Evolutionary conservation across 2,797 vertebrate species (phyloP), one percentile per base, ranked within the genome.

Genomic region (Morelia viridis): DNA sequence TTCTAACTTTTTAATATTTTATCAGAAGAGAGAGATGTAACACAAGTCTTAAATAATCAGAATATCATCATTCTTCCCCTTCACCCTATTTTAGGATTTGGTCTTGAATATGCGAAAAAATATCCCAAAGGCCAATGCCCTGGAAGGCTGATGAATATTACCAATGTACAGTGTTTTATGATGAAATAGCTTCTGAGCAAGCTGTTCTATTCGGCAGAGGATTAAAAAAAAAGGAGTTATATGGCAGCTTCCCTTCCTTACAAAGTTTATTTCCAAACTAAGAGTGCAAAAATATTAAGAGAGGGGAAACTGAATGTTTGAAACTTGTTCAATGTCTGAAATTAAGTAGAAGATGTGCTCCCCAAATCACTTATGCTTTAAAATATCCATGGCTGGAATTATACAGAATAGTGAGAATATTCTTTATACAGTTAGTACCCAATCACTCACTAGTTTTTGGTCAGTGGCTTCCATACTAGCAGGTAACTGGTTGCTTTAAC

Each of bases 391-490:
- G 91, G 71, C 93, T 92, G 93, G 95, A 96, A 96, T 93, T 94
- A 88, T 89, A 89, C 28, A 87, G 50, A 93, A 12, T 88, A 94
- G 88, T 92, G 88, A 89, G 94, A 95, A 93, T 83, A 93, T 87
- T 15, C 89, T 65, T 92, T 60, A 83, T 35, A 64, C 93, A 85
- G 58, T 6, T 93, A 91, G 89, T 94, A 92, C 10, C 0, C 0
- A 94, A 92, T 84, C 91, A n/a, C 94, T 96, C 94, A 95, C 96
- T 95, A 96, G 96, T 94, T 94, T 46, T 92, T 89, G 88, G 95
- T 97, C 97, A 95, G 96, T 87, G 95, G 96, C 93, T 96, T 96
- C 93, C 94, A 93, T 91, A 86, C 9, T 6, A 57, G 87, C 58
- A 94, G 89, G 91, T 76, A 53, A 65, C 19, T 90, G 87, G 62